Percentiles rank a stretch among this genome's conserved stretches.
Evolutionary conservation across 1,140 invertebrate genomes (phyloP).

Genomic region (Ceratoteleas bidentatus): DNA sequence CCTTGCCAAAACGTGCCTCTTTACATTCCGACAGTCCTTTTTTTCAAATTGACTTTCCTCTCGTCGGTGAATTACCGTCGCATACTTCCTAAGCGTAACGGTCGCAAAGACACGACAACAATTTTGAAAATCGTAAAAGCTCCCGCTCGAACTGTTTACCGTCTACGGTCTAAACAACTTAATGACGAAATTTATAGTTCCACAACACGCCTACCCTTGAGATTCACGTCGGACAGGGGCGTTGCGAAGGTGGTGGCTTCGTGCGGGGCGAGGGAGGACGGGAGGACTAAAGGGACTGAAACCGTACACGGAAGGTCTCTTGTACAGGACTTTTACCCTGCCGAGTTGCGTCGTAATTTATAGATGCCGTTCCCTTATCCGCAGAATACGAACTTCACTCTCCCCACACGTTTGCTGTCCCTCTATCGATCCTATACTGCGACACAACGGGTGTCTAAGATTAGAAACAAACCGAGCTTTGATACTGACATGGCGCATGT

Average conservation of each 20-base stretch:
- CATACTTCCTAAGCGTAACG: slow-evolving; percentile 17
- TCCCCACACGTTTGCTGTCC: slow-evolving; percentile 79
- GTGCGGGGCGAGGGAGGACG: slow-evolving; percentile 46
- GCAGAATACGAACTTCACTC: slow-evolving; percentile 79
- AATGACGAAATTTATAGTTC: slow-evolving; percentile 82
- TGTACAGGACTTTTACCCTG: slow-evolving; percentile 81
- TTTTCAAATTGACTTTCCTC: not conserved
- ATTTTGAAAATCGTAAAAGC: slow-evolving; percentile 74
- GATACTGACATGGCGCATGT: slow-evolving; percentile 7
- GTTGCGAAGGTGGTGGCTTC: slow-evolving; percentile 52
- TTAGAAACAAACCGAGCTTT: slow-evolving; percentile 51
- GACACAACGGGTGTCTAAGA: slow-evolving; percentile 77
- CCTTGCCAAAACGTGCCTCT: no score
- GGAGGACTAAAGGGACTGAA: slow-evolving; percentile 64
- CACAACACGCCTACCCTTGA: slow-evolving; percentile 77
- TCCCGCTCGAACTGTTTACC: slow-evolving; percentile 69
- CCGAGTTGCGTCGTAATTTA: slow-evolving; percentile 81
- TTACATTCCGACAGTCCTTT: no score
- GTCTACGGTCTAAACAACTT: slow-evolving; percentile 80
- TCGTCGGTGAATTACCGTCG: not conserved
- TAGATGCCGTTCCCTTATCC: slow-evolving; percentile 81
- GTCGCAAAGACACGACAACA: slow-evolving; percentile 58
- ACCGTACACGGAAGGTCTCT: slow-evolving; percentile 75
- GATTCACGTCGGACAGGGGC: slow-evolving; percentile 63
- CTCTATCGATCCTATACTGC: slow-evolving; percentile 80